Conservation (phyloP, 2,888 invertebrate genomes). For the Acanthosepion esculentum region DNA sequence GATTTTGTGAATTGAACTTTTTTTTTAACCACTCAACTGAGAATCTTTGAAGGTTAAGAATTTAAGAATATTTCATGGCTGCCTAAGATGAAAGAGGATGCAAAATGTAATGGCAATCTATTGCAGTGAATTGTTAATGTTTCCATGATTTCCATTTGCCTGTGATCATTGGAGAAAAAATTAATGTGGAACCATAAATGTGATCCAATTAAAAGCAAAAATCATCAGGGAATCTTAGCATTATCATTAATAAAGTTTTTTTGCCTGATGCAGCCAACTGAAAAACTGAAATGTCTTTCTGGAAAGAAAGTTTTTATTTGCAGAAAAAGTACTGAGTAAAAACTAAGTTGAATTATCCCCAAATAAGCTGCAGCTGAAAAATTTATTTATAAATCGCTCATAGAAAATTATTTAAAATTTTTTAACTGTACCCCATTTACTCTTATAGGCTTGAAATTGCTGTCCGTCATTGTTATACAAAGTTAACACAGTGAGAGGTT, state of each 20-base stretch:
- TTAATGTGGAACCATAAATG: background rate
- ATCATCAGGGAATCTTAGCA: background rate
- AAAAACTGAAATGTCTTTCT: background rate
- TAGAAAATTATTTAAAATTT: too few relatives aligned
- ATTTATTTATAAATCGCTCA: too few relatives aligned
- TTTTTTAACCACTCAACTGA: background rate
- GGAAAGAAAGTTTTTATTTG: too few relatives aligned
- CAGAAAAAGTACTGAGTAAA: too few relatives aligned
- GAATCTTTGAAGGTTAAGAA: background rate
- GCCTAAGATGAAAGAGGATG: background rate
- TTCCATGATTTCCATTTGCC: background rate
- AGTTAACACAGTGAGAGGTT: too few relatives aligned
- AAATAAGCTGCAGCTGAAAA: background rate
- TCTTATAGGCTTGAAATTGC: too few relatives aligned
- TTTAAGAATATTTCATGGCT: background rate
- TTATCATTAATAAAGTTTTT: background rate
- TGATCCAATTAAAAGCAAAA: background rate
- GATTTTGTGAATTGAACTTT: background rate
- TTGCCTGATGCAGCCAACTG: background rate
- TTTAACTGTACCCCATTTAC: too few relatives aligned
- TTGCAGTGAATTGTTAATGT: background rate
- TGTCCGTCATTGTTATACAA: too few relatives aligned
- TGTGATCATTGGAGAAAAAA: background rate
- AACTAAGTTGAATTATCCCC: too few relatives aligned
- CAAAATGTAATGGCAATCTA: background rate